phyloP scores from a whole-genome alignment of 2,888 invertebrate species.

The Phlogophora meticulosa region DNA sequence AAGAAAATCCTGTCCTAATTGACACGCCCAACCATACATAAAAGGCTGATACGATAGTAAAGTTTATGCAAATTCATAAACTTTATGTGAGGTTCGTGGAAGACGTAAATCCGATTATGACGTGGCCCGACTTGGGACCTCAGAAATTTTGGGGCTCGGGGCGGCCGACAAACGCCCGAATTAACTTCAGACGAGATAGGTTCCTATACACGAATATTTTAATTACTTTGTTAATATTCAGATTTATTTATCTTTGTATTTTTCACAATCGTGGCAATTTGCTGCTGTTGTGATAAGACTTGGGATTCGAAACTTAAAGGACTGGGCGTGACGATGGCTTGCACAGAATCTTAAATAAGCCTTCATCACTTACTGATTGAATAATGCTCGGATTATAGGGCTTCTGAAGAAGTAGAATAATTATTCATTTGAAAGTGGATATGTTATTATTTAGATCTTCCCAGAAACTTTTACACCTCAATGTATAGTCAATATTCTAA shows the following conservation, averaged over 20 bases:
- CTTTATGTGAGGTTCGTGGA: conserved; percentile 72
- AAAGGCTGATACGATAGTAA: conserved; percentile 68
- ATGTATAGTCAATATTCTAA: no score
- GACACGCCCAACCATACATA: conserved; percentile 53
- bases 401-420: background rate
- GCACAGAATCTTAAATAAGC: conserved; percentile 22
- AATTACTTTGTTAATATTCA: conserved; percentile 73
- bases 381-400: background rate
- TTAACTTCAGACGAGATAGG: conserved; percentile 68
- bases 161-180: conserved; percentile 66
- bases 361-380: background rate
- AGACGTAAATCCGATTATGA: conserved; percentile 79
- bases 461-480: no score
- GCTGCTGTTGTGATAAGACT: conserved; percentile 54
- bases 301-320: conserved; percentile 11
- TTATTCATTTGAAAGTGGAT: background rate
- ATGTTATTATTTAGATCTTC: no score
- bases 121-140: conserved; percentile 67
- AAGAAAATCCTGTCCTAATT: conserved; percentile 57
- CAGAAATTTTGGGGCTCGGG: conserved; percentile 65
- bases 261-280: conserved; percentile 59
- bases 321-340: conserved; percentile 29
- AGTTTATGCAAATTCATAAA: conserved; percentile 82
- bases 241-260: conserved; percentile 70
- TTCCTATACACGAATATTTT: conserved; percentile 69